phyloP scores from a whole-genome alignment of 2,888 invertebrate genomes.

The Meliscaeva auricollis region DNA sequence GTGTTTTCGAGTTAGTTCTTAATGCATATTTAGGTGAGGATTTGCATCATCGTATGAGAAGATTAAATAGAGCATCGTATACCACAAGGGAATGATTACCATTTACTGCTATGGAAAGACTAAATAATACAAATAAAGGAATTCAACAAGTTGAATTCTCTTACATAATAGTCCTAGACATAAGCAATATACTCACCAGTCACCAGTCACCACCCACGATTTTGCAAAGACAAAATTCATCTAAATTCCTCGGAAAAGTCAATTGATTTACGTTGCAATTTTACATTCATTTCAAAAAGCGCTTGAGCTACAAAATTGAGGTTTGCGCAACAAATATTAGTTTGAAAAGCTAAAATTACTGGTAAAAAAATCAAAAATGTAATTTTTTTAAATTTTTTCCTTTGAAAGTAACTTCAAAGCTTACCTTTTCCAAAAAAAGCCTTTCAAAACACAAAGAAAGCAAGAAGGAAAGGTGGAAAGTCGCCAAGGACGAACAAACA shows the following conservation, averaged over 20 bases:
- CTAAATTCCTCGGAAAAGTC: slow-evolving; percentile 61
- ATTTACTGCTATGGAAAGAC: background rate
- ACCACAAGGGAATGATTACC: background rate
- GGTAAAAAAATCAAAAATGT: no score
- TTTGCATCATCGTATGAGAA: slow-evolving; percentile 13
- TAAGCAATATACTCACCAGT: background rate
- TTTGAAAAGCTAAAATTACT: no score
- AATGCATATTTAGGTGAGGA: background rate
- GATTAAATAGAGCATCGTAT: slow-evolving; percentile 15
- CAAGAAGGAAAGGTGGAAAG: no score
- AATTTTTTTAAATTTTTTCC: no score
- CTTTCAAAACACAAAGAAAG: no score
- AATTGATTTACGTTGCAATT: slow-evolving; percentile 42
- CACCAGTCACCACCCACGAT: slow-evolving; percentile 3
- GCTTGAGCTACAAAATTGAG: background rate
- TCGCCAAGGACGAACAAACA: no score
- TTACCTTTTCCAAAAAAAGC: no score
- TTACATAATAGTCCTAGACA: slow-evolving; percentile 33
- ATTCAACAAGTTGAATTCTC: slow-evolving; percentile 64
- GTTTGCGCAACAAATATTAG: no score
- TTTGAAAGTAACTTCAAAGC: no score
- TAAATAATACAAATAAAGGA: slow-evolving; percentile 43
- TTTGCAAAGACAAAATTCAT: slow-evolving; percentile 64
- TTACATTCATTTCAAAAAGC: no score
- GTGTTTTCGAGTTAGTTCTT: slow-evolving; percentile 4